Percentiles rank a stretch among this genome's conserved stretches.
Evolutionary conservation across 2,888 invertebrate genomes (phyloP).

Genomic region (Agonopterix arenella): DNA sequence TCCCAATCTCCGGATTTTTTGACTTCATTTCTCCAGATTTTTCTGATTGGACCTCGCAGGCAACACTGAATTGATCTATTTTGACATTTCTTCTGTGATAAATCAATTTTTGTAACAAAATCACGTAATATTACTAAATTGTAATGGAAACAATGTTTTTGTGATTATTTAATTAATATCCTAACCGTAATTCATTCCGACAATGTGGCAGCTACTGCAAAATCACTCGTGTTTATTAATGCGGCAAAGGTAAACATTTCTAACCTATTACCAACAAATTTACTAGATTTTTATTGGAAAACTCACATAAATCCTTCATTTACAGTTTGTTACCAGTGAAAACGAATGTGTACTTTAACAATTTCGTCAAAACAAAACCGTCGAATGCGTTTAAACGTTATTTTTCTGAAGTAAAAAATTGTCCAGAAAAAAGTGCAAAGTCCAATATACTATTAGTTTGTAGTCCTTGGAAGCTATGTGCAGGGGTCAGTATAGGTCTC

Average conservation of each 20-base stretch:
- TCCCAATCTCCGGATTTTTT: too few species aligned
- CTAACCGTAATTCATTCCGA: conserved; percentile 14
- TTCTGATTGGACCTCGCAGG: too few species aligned
- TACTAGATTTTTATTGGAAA: background rate
- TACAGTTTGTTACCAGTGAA: conserved; percentile 51
- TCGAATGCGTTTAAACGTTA: conserved; percentile 41
- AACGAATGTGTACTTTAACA: conserved; percentile 37
- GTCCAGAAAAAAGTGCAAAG: conserved; percentile 41
- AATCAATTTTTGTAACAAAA: conserved; percentile 4
- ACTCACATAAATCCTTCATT: conserved; percentile 14
- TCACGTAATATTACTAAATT: conserved; percentile 20
- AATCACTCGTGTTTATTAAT: conserved; percentile 41
- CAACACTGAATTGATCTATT: too few species aligned
- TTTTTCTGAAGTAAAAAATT: conserved; percentile 40
- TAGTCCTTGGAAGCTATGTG: conserved; percentile 65
- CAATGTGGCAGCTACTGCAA: conserved; percentile 65
- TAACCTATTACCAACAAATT: conserved; percentile 12
- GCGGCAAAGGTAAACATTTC: conserved; percentile 48
- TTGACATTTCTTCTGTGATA: background rate
- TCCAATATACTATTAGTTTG: conserved; percentile 37
- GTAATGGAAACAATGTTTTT: conserved; percentile 30
- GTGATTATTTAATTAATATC: conserved; percentile 11
- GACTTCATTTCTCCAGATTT: too few species aligned
- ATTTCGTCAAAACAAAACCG: conserved; percentile 48
- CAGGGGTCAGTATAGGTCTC: conserved; percentile 62